Conservation (phyloP, 1,140 invertebrate species). For the Agrilus planipennis region DNA sequence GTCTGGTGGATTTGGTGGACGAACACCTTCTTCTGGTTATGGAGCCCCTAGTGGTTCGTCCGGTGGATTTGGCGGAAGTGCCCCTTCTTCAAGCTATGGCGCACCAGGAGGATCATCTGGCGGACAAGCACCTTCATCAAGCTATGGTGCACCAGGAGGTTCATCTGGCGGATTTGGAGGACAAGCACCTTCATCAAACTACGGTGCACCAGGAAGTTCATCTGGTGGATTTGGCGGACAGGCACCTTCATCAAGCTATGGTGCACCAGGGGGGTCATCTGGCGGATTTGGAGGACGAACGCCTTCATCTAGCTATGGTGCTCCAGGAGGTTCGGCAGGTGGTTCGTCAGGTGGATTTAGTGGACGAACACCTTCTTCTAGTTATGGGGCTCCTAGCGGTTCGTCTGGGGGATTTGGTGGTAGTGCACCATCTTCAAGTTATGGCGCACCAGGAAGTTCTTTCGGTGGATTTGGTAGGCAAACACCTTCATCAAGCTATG, state of each 20-base stretch:
- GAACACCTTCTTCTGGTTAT: too few species aligned
- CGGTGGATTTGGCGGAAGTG: too few species aligned
- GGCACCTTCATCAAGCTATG: slow-evolving; percentile 12
- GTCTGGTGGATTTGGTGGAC: slow-evolving; percentile 10
- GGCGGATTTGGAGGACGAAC: neutral
- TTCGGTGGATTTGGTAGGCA: slow-evolving; percentile 21
- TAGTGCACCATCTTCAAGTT: slow-evolving; percentile 21
- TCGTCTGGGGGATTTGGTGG: slow-evolving; percentile 15
- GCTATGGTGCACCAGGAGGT: slow-evolving; percentile 18
- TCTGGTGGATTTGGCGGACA: too few species aligned
- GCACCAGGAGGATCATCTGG: too few species aligned
- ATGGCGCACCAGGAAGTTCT: slow-evolving; percentile 34
- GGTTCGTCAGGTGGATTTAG: too few species aligned
- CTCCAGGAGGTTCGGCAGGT: slow-evolving; percentile 22
- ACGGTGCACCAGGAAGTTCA: slow-evolving; percentile 33
- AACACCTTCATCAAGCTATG: neutral
- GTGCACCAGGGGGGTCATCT: slow-evolving; percentile 14
- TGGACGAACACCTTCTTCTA: slow-evolving; percentile 26
- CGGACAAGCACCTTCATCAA: slow-evolving; percentile 14
- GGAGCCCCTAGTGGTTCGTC: slow-evolving; percentile 33
- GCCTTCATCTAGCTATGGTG: slow-evolving; percentile 34
- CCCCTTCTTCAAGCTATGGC: slow-evolving; percentile 36
- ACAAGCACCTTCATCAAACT: slow-evolving; percentile 33
- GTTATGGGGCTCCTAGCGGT: slow-evolving; percentile 29
- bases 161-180: slow-evolving; percentile 13